Evolutionary conservation across 2,113 vertebrate species (phyloP).

Genomic region (Cygnus buccinator): DNA sequence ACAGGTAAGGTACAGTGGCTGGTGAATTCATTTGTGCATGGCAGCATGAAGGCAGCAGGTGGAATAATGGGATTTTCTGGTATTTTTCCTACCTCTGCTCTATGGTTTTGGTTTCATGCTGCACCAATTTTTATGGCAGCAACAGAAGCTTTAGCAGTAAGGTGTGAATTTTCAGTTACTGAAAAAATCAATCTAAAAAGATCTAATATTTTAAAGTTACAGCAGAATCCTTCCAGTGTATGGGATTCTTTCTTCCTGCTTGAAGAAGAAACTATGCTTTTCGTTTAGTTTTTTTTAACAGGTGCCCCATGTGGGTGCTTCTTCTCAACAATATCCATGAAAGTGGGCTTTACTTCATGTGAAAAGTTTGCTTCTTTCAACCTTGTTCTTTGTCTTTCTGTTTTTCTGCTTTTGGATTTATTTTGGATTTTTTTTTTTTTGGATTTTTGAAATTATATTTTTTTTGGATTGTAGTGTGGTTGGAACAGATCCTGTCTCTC

Average conservation of each 20-base stretch:
- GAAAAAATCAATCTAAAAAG: background rate
- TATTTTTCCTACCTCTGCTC: background rate
- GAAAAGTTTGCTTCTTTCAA: background rate
- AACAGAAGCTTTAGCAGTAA: background rate
- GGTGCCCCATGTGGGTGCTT: background rate
- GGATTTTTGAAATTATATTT: too few species aligned
- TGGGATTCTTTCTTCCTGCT: background rate
- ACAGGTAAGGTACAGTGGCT: conserved; percentile 75
- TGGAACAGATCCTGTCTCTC: background rate
- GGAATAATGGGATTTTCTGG: background rate
- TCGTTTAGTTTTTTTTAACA: background rate
- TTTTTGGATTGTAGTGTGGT: background rate
- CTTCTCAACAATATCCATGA: background rate
- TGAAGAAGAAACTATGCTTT: background rate
- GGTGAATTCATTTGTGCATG: background rate
- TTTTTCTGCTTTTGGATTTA: background rate
- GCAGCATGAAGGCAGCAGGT: background rate
- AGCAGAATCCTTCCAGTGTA: background rate
- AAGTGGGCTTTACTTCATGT: background rate
- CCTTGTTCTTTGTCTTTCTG: background rate
- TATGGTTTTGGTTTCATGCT: background rate
- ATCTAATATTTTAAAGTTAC: background rate
- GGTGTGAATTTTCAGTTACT: background rate
- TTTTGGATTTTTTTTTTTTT: too few species aligned
- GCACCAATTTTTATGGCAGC: background rate